Conservation (phyloP, 1,140 invertebrate genomes). For the Dendroctonus ponderosae region DNA sequence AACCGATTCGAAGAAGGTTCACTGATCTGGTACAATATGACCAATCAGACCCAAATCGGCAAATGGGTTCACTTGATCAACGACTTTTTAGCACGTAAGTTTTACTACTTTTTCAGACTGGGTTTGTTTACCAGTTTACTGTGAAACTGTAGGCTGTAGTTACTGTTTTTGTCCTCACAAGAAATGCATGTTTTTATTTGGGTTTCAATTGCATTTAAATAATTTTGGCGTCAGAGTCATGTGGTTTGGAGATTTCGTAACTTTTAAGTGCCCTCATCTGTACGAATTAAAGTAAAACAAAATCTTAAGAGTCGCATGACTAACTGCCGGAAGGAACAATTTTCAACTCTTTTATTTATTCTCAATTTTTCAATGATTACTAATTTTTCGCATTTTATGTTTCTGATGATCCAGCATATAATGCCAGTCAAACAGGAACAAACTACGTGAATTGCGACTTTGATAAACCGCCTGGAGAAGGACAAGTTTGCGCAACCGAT, state of each 20-base stretch:
- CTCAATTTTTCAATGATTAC: slow-evolving; percentile 35
- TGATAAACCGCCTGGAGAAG: slow-evolving; percentile 56
- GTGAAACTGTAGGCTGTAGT: background rate
- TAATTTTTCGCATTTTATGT: slow-evolving; percentile 33
- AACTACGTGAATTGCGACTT: slow-evolving; percentile 69
- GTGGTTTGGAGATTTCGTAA: background rate
- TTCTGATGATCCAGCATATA: slow-evolving; percentile 55
- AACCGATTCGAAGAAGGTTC: slow-evolving; percentile 73
- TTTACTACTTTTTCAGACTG: background rate
- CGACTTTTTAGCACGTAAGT: slow-evolving; percentile 69
- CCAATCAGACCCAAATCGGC: slow-evolving; percentile 62
- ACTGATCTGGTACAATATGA: slow-evolving; percentile 75
- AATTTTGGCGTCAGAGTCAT: background rate
- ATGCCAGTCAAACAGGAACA: slow-evolving; percentile 57
- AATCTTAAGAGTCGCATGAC: background rate
- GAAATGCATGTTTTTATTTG: background rate
- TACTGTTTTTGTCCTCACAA: background rate
- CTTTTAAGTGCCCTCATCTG: background rate
- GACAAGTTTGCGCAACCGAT: slow-evolving; percentile 71
- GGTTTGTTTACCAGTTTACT: background rate
- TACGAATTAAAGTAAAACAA: background rate
- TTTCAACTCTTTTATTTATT: background rate
- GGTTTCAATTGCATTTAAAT: background rate
- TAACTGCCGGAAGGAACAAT: background rate
- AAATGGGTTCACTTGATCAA: slow-evolving; percentile 69